Base-by-base conservation (phyloP, 23 tunicate genomes). In the Phallusia fumigata region DNA sequence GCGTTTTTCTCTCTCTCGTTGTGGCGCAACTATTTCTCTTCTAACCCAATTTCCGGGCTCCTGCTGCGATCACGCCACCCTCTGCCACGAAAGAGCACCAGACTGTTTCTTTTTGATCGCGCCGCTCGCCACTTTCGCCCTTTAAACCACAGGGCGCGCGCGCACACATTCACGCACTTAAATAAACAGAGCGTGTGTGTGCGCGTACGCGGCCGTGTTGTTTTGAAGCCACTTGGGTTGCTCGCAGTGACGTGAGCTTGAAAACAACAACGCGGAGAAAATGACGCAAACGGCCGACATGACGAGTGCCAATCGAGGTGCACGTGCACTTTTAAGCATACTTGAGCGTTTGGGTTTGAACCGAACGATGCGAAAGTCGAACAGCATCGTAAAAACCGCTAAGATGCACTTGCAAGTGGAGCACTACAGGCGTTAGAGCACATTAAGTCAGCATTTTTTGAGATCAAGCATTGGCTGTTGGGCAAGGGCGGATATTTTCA, bases 1-100 rank as follows among this genome's bases (percentile, higher is more conserved):
- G 69, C 69, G 69, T 58, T 58, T 58, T 58, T 58, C 28, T 58
- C 69, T 13, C 69, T 58, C 69, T 58, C 69, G 69, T 51, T 51
- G 58, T 51, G 58, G 58, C 58, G 58, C 58, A 51, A 51, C 28
- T 58, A 58, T 58, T 58, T 58, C 69, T 58, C 69, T 58, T 58
- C 69, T 24, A 58, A 58, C 69, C 26, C 16, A 58, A 58, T 58
- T 58, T 58, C 69, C 69, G 69, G 28, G 26, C 69, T 8, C 69
- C 69, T 24, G 28, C 69, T 22, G 69, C 16, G 69, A 58, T 58
- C 69, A 58, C 69, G 69, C 69, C 69, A 58, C 69, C 47, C 47
- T 40, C 47, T 5, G 13, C 28, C 69, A 24, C 8, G 15, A 21
- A 21, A 58, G 69, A 58, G 69, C 69, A 58, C 28, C 28, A 21